Evolutionary conservation across 2,888 invertebrate genomes (phyloP).

Genomic region (Tetragonisca angustula): DNA sequence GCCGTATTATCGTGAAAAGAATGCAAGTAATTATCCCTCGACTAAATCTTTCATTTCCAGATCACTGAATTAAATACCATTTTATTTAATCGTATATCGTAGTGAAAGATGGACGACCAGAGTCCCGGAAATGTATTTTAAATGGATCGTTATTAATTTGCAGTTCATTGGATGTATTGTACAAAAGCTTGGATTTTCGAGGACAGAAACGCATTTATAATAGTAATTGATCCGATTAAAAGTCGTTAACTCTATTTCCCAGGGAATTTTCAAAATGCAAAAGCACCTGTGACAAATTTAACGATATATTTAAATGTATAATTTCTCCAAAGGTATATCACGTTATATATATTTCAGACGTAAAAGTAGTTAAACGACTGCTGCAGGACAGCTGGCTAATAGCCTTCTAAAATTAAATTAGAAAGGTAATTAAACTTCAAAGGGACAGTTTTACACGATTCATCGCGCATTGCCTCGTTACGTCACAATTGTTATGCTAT

Average conservation of each 20-base stretch:
- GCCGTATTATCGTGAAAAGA: neutral
- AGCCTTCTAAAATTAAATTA: too few species aligned
- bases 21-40: neutral
- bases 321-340: neutral
- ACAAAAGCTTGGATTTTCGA: neutral
- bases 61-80: neutral
- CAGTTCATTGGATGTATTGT: neutral
- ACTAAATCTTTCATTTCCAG: neutral
- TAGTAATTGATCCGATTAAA: neutral
- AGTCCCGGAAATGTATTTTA: neutral
- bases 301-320: neutral
- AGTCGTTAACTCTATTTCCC: neutral
- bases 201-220: neutral
- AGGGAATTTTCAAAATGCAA: neutral
- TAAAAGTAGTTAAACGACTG: neutral
- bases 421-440: too few species aligned
- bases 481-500: too few species aligned
- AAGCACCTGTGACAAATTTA: neutral
- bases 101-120: neutral
- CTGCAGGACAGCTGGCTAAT: neutral
- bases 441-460: too few species aligned
- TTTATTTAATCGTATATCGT: neutral
- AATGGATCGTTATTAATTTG: neutral
- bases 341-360: neutral
- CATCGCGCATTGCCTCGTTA: too few species aligned